phyloP scores from a whole-genome alignment of 2,888 invertebrate species.

The Buathra laborator region DNA sequence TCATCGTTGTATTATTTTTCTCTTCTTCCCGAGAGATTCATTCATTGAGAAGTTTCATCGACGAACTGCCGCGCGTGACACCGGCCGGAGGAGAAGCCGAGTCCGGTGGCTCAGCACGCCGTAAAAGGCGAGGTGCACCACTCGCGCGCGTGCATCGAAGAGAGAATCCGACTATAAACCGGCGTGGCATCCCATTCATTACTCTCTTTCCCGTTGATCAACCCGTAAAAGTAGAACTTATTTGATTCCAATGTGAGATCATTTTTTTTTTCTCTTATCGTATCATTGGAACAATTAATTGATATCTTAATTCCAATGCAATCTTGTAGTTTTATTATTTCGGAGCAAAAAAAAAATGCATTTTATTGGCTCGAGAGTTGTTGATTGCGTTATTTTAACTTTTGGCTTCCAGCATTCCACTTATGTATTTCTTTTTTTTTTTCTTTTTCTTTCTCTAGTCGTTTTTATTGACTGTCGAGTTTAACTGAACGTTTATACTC shows the following conservation, averaged over 20 bases:
- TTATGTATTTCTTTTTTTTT: too few species aligned
- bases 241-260: conserved; percentile 5
- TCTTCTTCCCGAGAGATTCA: conserved; percentile 22
- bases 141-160: conserved; percentile 50
- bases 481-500: too few species aligned
- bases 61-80: conserved; percentile 47
- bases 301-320: conserved; percentile 7
- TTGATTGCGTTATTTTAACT: neutral
- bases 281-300: neutral
- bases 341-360: neutral
- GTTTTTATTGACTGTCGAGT: too few species aligned
- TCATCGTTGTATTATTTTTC: neutral
- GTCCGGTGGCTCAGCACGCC: conserved; percentile 66
- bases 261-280: neutral
- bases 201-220: conserved; percentile 1
- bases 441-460: too few species aligned
- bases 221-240: conserved; percentile 33
- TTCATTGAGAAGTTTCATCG: conserved; percentile 12
- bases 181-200: conserved; percentile 19
- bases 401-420: too few species aligned
- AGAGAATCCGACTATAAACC: conserved; percentile 13
- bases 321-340: neutral
- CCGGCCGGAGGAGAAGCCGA: conserved; percentile 47
- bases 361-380: neutral
- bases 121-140: conserved; percentile 73